A percentile compares a stretch with the other conserved stretches of the same genome.
Evolutionary conservation across 2,113 vertebrate species (phyloP).

Genomic region (Pantherophis guttatus): DNA sequence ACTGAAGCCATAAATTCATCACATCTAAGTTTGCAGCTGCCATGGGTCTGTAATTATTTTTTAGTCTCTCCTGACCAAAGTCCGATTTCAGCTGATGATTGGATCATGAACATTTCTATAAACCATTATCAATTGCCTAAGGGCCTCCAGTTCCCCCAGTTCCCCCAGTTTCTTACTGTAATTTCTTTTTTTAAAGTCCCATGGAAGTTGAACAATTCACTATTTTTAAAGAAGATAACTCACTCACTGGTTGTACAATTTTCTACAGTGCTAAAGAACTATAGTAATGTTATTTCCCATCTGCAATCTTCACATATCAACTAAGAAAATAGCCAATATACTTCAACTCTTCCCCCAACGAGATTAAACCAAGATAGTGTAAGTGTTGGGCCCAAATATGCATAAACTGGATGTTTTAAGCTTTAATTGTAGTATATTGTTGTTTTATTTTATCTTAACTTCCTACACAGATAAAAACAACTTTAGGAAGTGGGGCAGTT

Average conservation of each 20-base stretch:
- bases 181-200: slow-evolving; percentile 4
- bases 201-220: slow-evolving; percentile 4
- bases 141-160: not conserved
- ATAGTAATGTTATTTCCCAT: not conserved
- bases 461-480: not conserved
- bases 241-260: not conserved
- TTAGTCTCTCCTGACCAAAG: slow-evolving; percentile 27
- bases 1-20: slow-evolving; percentile 34
- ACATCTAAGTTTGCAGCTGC: slow-evolving; percentile 25
- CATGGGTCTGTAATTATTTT: slow-evolving; percentile 36
- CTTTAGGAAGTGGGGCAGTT: not conserved
- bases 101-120: slow-evolving; percentile 25
- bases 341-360: not conserved
- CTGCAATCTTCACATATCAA: not conserved
- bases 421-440: not conserved
- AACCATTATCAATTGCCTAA: slow-evolving; percentile 17
- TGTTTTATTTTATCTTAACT: not conserved
- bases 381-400: not conserved
- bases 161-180: slow-evolving; percentile 1
- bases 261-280: not conserved
- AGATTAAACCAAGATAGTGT: not conserved
- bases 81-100: slow-evolving; percentile 14
- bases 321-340: not conserved
- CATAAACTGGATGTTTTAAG: not conserved
- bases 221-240: not conserved